Conservation (phyloP, 2,797 vertebrate genomes). For the Holocentrus rufus region DNA sequence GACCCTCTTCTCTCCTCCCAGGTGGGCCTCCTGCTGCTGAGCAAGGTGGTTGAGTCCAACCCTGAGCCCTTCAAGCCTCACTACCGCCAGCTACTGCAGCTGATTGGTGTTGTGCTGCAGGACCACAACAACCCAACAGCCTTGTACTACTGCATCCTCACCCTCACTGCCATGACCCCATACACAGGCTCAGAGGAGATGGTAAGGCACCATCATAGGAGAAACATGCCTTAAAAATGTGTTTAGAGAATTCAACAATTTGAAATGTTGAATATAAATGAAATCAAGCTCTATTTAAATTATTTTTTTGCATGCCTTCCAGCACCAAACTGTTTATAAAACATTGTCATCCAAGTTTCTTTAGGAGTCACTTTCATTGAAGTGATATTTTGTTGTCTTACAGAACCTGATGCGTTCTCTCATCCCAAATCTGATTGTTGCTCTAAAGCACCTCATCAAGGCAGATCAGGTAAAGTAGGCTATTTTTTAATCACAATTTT, state of each 20-base stretch:
- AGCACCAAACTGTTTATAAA: neutral
- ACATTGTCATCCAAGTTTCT: neutral
- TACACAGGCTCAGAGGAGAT: slow-evolving; percentile 83
- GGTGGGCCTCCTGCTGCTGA: slow-evolving; percentile 88
- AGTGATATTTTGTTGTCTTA: slow-evolving; percentile 16
- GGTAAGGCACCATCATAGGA: slow-evolving; percentile 76
- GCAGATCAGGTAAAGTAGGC: slow-evolving; percentile 83
- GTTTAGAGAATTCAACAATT: neutral
- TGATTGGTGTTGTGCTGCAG: slow-evolving; percentile 83
- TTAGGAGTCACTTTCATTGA: neutral
- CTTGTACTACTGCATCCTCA: slow-evolving; percentile 88
- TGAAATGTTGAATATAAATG: no score
- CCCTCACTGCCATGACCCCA: slow-evolving; percentile 82
- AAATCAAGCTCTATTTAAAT: no score
- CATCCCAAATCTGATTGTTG: slow-evolving; percentile 85
- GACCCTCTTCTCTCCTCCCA: slow-evolving; percentile 44
- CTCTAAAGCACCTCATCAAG: slow-evolving; percentile 85
- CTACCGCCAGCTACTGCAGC: slow-evolving; percentile 84
- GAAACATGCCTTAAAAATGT: neutral
- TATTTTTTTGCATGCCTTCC: neutral
- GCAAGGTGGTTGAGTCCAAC: slow-evolving; percentile 87
- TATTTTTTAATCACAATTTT: neutral
- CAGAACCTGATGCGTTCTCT: slow-evolving; percentile 86
- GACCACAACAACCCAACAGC: slow-evolving; percentile 82
- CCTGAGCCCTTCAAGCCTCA: slow-evolving; percentile 86